Conservation (phyloP, 2,888 invertebrate genomes). For the Kryphioiulus occultus region DNA sequence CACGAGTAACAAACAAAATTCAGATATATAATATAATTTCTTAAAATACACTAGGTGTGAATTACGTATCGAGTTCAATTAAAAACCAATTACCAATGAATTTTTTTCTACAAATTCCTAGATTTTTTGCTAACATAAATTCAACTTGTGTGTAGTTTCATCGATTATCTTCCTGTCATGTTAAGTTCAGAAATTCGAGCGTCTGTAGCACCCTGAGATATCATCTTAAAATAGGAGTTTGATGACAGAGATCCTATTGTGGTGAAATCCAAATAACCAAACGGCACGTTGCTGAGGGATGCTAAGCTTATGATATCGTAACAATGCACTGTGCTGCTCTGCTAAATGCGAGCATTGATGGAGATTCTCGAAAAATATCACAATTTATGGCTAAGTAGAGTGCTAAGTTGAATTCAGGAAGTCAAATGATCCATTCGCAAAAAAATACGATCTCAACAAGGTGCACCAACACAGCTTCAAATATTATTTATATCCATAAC, state of each 20-base stretch:
- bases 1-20: too few relatives aligned
- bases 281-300: slow-evolving; percentile 20
- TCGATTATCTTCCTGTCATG: neutral
- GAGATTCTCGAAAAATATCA: neutral
- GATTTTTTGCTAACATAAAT: neutral
- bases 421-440: neutral
- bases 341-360: neutral
- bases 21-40: too few relatives aligned
- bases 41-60: too few relatives aligned
- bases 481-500: too few relatives aligned
- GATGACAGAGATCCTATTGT: neutral
- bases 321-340: neutral
- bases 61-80: too few relatives aligned
- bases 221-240: neutral
- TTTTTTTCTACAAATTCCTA: neutral
- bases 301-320: slow-evolving; percentile 13
- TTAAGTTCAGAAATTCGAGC: neutral
- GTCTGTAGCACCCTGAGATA: neutral
- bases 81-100: too few relatives aligned
- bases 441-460: neutral
- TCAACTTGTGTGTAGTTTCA: neutral
- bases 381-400: neutral
- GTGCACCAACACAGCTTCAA: neutral
- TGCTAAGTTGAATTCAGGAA: neutral
- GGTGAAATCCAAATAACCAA: slow-evolving; percentile 10